Evolutionary conservation across 2,113 vertebrate genomes (phyloP), one percentile per base, ranked within the genome.

Genomic region (Vidua chalybeata): DNA sequence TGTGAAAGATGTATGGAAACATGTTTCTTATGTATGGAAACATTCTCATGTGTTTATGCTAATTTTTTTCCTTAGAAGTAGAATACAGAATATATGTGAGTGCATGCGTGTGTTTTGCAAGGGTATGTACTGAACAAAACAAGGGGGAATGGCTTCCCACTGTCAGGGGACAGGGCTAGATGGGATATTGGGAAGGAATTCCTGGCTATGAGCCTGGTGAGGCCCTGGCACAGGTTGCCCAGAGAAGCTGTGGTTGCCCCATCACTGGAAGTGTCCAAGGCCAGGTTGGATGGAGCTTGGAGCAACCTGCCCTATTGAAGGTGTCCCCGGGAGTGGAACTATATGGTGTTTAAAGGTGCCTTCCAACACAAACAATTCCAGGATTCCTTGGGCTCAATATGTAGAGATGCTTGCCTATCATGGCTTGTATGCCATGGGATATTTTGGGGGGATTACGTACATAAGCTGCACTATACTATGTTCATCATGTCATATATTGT

Each of bases 191-290:
- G n/a, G 11, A 22, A 83, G 21, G 15, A 55, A 69, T 69, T 83
- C 0, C 13, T 23, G 28, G 0, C 19, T 46, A 5, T 0, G 16
- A 61, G 23, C 10, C 23, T 46, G 37, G 7, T 0, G 0, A 54
- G 46, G 11, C 23, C 2, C 52, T 61, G 39, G 46, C 16, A 10
- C 39, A 48, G 20, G 24, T 0, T 82, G 5, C 13, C 39, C n/a
- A 54, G 39, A 61, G 62, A 0, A 68, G 14, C 24, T 68, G 16
- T 21, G 46, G 39, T 13, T 68, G 28, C 2, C 28, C 11, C 28
- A 30, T 37, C 52, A 18, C 37, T 75, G 28, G 13, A 1, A 67
- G 11, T n/a, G 46, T 15, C 28, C 39, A 21, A 17, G 46, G 9
- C 10, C 37, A 39, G 24, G 20, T 0, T 54, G 69, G 46, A 54